phyloP scores from a whole-genome alignment of 2,113 vertebrate genomes.

The Cyanocitta stelleri region DNA sequence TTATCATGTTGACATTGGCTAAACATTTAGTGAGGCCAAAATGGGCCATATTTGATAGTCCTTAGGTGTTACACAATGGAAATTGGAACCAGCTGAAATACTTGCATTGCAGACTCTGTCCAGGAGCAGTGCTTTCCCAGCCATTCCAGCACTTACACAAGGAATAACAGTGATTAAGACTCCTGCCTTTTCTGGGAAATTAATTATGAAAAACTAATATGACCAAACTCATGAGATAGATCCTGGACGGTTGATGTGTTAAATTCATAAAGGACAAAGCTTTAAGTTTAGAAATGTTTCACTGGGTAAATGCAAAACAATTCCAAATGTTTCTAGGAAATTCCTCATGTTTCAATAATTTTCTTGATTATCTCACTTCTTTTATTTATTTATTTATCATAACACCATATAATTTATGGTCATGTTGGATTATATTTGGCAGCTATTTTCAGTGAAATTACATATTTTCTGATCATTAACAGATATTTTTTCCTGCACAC shows the following conservation, averaged over 20 bases:
- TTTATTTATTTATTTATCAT: neutral
- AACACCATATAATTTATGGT: neutral
- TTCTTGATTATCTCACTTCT: neutral
- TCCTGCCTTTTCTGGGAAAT: neutral
- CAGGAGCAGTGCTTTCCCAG: neutral
- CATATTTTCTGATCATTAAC: neutral
- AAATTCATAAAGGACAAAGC: neutral
- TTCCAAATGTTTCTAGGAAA: neutral
- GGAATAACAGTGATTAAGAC: neutral
- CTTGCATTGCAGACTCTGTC: neutral
- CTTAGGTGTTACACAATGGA: neutral
- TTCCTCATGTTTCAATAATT: neutral
- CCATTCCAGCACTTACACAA: neutral
- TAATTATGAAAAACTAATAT: neutral
- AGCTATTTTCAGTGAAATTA: neutral
- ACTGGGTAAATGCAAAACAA: neutral
- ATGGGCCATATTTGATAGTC: neutral
- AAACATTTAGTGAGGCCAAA: neutral
- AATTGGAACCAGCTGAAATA: neutral
- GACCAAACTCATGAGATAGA: neutral
- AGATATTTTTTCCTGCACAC: neutral
- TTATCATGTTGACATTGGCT: neutral
- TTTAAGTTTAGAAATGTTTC: neutral
- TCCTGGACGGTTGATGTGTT: neutral
- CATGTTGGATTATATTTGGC: neutral